A percentile compares a stretch with the other conserved stretches of the same genome.
These are phyloP conservation scores for Branchellion lobata DNA, from an alignment of 2,888 invertebrate species.

Conservation along the genomic window DNA sequence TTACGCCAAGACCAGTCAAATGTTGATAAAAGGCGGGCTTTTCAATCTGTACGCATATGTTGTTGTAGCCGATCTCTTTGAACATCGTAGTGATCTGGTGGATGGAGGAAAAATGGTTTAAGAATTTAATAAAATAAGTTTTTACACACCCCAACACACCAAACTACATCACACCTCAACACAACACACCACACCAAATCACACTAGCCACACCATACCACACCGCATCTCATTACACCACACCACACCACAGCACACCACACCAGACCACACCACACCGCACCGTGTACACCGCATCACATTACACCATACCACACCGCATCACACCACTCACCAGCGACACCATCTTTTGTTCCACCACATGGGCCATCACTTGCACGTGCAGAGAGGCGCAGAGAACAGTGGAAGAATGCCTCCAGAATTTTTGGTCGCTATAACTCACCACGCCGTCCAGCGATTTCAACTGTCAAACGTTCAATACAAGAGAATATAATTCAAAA, in stretches of 20 bases:
- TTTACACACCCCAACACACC: background rate
- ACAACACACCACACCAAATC: conserved; percentile 2
- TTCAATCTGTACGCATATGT: conserved; percentile 64
- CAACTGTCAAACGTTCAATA: conserved; percentile 55
- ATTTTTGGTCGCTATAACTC: conserved; percentile 64
- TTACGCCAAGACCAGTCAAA: conserved; percentile 61
- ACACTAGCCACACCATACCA: too few relatives aligned
- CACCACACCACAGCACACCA: too few relatives aligned
- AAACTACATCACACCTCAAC: too few relatives aligned
- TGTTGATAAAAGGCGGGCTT: conserved; percentile 63
- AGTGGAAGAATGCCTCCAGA: conserved; percentile 65
- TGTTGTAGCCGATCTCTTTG: conserved; percentile 61
- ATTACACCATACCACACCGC: too few relatives aligned
- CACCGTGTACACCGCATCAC: too few relatives aligned
- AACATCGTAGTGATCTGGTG: conserved; percentile 58
- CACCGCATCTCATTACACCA: too few relatives aligned
- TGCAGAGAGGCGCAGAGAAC: conserved; percentile 63
- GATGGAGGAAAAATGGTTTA: background rate
- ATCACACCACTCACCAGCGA: conserved; percentile 56
- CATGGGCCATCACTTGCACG: conserved; percentile 61
- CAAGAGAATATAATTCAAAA: background rate
- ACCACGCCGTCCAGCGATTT: conserved; percentile 63
- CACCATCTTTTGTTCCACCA: conserved; percentile 62
- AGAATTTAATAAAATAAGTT: background rate
- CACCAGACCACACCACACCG: too few relatives aligned